Evolutionary conservation across 2,888 invertebrate genomes (phyloP).

Genomic region (Chaetogeoica ovagalla): DNA sequence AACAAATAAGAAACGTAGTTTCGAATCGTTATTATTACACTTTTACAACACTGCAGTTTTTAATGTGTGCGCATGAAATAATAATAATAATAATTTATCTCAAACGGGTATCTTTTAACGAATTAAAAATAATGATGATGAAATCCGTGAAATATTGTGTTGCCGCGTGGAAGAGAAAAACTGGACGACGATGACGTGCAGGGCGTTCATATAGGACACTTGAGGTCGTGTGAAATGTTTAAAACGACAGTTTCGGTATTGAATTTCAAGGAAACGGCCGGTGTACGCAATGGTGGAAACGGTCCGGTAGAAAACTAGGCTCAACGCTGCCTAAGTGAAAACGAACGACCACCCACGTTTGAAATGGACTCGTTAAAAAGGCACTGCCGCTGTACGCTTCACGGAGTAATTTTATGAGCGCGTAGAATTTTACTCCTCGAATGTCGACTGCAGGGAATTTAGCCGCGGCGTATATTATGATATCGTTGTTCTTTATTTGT

Average conservation of each 20-base stretch:
- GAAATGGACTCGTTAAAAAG: conserved; percentile 33
- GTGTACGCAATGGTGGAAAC: not conserved
- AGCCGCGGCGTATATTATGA: not conserved
- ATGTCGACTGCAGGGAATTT: not conserved
- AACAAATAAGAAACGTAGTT: too few species aligned
- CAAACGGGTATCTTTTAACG: not conserved
- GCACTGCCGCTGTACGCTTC: conserved; percentile 8
- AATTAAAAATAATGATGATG: not conserved
- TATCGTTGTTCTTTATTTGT: not conserved
- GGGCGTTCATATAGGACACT: not conserved
- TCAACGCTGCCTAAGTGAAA: conserved; percentile 8
- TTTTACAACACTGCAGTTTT: too few species aligned
- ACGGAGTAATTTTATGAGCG: not conserved
- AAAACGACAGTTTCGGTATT: conserved; percentile 35
- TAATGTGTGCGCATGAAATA: too few species aligned
- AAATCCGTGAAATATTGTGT: not conserved
- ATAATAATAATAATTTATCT: not conserved
- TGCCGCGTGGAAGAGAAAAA: not conserved
- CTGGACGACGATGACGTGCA: not conserved
- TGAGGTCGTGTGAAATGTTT: conserved; percentile 17
- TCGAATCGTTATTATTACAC: too few species aligned
- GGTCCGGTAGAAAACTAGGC: conserved; percentile 12
- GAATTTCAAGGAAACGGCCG: conserved; percentile 29
- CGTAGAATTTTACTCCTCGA: not conserved
- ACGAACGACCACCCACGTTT: conserved; percentile 39